These are phyloP conservation scores for Apodemia duryi DNA, from an alignment of 2,888 invertebrate species.

Conservation along the genomic window DNA sequence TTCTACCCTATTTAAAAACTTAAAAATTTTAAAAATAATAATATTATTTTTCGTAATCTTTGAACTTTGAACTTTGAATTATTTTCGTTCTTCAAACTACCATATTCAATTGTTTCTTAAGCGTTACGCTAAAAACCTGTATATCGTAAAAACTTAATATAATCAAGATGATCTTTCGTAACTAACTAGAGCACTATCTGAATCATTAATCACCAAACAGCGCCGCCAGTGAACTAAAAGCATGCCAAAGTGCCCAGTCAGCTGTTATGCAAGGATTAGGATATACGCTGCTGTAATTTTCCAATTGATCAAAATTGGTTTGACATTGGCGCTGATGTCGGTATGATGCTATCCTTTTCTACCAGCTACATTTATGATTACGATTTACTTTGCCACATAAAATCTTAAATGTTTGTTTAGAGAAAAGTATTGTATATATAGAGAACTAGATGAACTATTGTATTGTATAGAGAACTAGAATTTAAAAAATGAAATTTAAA, in stretches of 20 bases:
- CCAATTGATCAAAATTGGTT: constrained; percentile 39
- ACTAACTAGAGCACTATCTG: constrained; percentile 5
- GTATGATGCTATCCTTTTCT: constrained; percentile 7
- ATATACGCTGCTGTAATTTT: constrained; percentile 32
- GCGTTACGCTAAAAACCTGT: neutral
- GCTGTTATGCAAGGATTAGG: constrained; percentile 27
- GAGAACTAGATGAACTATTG: no score
- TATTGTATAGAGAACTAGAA: no score
- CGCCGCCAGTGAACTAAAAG: constrained; percentile 16
- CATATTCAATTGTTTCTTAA: no score
- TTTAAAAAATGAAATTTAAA: no score
- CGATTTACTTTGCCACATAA: no score
- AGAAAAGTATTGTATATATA: no score
- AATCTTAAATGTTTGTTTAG: no score
- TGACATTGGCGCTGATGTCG: constrained; percentile 31
- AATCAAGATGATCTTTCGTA: constrained; percentile 6
- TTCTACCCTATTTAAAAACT: no score
- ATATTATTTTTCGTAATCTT: no score
- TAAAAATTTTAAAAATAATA: no score
- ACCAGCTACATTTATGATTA: constrained; percentile 18
- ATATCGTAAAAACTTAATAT: neutral
- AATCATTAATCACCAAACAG: constrained; percentile 13
- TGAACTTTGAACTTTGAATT: no score
- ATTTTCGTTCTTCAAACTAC: no score
- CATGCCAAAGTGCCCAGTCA: constrained; percentile 24